These are phyloP conservation scores for Protosalanx chinensis DNA, from an alignment of 2,797 vertebrate species.

Conservation along the genomic window DNA sequence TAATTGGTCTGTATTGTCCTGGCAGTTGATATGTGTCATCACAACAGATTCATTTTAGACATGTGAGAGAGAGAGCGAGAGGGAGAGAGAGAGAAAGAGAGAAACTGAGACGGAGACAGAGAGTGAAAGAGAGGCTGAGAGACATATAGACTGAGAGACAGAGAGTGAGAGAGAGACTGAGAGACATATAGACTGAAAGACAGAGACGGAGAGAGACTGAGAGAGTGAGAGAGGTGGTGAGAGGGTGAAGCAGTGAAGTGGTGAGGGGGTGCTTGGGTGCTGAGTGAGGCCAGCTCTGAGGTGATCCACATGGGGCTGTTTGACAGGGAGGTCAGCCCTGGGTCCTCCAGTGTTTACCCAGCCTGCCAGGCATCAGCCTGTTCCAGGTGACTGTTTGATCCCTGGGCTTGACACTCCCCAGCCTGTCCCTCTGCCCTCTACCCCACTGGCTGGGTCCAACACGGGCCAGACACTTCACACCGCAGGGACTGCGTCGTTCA, in stretches of 20 bases:
- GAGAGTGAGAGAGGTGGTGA: background rate
- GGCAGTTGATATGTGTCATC: slow-evolving; percentile 14
- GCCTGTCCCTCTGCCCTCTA: slow-evolving; percentile 7
- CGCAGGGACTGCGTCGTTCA: background rate
- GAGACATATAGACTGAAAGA: background rate
- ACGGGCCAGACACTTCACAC: too few species aligned
- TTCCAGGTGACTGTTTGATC: slow-evolving; percentile 45
- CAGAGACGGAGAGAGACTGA: background rate
- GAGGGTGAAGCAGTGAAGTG: background rate
- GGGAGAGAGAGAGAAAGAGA: slow-evolving; percentile 5
- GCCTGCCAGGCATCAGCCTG: slow-evolving; percentile 44
- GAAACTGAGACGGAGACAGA: background rate
- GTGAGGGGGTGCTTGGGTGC: slow-evolving; percentile 9
- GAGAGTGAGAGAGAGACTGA: background rate
- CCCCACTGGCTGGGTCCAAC: too few species aligned
- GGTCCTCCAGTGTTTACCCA: slow-evolving; percentile 52
- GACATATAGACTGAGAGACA: background rate
- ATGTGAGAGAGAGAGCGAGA: background rate
- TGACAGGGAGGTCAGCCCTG: slow-evolving; percentile 43
- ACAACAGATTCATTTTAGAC: background rate
- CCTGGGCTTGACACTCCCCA: slow-evolving; percentile 19
- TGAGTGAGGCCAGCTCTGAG: slow-evolving; percentile 33
- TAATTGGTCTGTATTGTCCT: slow-evolving; percentile 31
- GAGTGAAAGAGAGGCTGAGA: background rate
- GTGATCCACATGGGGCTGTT: slow-evolving; percentile 52